phyloP scores from a whole-genome alignment of 1,140 invertebrate genomes.

The Listronotus oregonensis region DNA sequence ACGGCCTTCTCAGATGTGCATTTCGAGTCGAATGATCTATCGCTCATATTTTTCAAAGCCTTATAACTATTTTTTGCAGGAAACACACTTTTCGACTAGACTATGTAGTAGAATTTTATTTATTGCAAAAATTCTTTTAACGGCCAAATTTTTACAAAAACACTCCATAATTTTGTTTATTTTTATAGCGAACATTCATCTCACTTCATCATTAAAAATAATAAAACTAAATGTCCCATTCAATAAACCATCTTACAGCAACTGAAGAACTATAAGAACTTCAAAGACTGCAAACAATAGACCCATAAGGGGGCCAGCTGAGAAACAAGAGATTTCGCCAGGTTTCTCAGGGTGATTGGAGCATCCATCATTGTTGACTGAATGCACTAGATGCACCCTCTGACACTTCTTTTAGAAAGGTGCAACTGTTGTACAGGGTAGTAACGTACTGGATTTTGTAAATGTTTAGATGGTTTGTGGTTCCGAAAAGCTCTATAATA shows the following conservation, averaged over 20 bases:
- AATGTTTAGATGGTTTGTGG: too few relatives aligned
- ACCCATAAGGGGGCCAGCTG: slow-evolving; percentile 5
- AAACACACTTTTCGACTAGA: too few relatives aligned
- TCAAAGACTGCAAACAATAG: slow-evolving; percentile 19
- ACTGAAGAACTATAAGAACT: slow-evolving; percentile 21
- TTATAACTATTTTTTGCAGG: too few relatives aligned
- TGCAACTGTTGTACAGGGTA: slow-evolving; percentile 7
- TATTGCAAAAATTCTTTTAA: too few relatives aligned
- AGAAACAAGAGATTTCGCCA: slow-evolving; percentile 26
- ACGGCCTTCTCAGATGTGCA: too few relatives aligned
- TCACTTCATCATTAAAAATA: slow-evolving; percentile 14
- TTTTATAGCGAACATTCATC: slow-evolving; percentile 3
- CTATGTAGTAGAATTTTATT: too few relatives aligned
- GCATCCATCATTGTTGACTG: slow-evolving; percentile 28
- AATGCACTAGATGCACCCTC: slow-evolving; percentile 25
- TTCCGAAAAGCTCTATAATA: too few relatives aligned
- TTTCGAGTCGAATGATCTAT: too few relatives aligned
- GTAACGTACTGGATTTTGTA: too few relatives aligned
- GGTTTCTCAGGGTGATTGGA: slow-evolving; percentile 28
- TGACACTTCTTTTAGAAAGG: slow-evolving; percentile 21
- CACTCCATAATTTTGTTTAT: not conserved
- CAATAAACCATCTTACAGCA: slow-evolving; percentile 3
- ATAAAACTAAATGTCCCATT: slow-evolving; percentile 17
- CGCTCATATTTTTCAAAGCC: too few relatives aligned
- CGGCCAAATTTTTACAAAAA: not conserved